Conservation (phyloP, 2,113 vertebrate genomes). For the Bubalus kerabau region DNA sequence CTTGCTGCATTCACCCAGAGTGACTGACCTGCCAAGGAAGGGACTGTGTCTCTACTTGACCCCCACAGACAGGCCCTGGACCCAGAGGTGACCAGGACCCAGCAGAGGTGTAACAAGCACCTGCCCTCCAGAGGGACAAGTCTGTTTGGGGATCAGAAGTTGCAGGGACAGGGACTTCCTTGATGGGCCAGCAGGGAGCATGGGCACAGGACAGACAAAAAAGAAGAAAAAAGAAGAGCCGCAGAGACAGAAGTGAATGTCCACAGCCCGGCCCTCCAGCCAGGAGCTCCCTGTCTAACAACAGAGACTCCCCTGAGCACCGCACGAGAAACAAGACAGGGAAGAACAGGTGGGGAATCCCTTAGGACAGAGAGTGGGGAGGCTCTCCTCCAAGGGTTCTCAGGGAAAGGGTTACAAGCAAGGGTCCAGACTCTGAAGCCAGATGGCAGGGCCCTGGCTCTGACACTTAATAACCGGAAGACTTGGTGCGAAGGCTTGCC, state of each 20-base stretch:
- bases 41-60: not conserved
- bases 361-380: not conserved
- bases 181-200: not conserved
- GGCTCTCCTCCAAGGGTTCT: not conserved
- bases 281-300: not conserved
- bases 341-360: fast-evolving
- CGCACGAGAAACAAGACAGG: not conserved
- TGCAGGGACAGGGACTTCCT: not conserved
- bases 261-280: not conserved
- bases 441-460: not conserved
- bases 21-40: not conserved
- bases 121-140: not conserved
- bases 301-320: not conserved
- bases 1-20: not conserved
- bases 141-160: not conserved
- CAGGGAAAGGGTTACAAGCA: not conserved
- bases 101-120: not conserved
- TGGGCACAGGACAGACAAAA: not conserved
- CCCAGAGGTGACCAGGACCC: not conserved
- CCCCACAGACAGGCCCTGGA: not conserved
- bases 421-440: not conserved
- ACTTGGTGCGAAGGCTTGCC: not conserved
- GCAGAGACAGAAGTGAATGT: not conserved
- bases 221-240: not conserved
- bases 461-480: not conserved